Evolutionary conservation across 2,888 invertebrate species (phyloP), one percentile per base, ranked within the genome.

Genomic region (Entomobrya multifasciata): DNA sequence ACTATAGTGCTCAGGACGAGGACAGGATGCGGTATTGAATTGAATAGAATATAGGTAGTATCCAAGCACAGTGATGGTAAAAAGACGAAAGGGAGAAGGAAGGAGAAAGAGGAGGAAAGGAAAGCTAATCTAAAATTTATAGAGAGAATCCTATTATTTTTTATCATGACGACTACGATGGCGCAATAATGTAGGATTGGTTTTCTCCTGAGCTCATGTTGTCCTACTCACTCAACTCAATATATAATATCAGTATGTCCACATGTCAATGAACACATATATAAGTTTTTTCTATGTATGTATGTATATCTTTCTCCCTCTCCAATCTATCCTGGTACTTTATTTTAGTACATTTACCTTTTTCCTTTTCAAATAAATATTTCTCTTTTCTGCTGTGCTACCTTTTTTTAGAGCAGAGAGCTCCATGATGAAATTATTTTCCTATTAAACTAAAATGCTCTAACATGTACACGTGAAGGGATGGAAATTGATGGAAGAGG

Each of bases 61-160:
- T 60, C 30, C 4, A 41, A 44, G 2, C 25, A 17, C 6, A 44
- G 60, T 77, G 57, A 60, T 41, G 60, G 27, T 13, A 15, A 36
- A 13, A 57, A 36, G 36, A 17, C 8, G n/a, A 49, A 30, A 57
- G 44, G 25, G 47, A 41, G 67, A 72, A 78, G 25, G 47, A 57
- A 55, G 47, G 80, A 80, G 57, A 82, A 70, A 83, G 74, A 87
- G 83, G 44, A 74, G 62, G 76, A 79, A 79, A 76, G 70, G 83
- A 86, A 78, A 80, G 72, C 86, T 89, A 88, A 88, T 89, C 88
- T 89, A 89, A 88, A 88, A 89, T 89, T 89, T 88, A 89, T 89
- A 80, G 80, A 88, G 83, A 83, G 89, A 88, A 89, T 89, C 88
- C 88, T 74, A 81, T 88, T 81, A 82, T 81, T 88, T 80, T 86